phyloP scores from a whole-genome alignment of 2,113 vertebrate genomes.

The Gnathonemus longibarbis region DNA sequence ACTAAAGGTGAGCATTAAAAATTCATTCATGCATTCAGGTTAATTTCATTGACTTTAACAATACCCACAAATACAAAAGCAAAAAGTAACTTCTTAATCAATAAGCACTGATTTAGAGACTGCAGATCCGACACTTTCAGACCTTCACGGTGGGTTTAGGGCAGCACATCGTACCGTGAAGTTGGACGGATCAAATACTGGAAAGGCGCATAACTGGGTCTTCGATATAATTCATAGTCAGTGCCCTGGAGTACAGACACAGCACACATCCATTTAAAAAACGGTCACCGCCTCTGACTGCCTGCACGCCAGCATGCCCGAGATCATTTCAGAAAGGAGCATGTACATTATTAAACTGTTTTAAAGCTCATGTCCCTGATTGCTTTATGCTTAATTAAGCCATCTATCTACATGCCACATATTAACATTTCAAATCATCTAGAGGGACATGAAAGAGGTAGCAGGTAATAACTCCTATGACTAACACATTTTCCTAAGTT shows the following conservation, averaged over 20 bases:
- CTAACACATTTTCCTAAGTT: conserved; percentile 30
- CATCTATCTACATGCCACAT: conserved; percentile 19
- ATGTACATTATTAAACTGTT: conserved; percentile 15
- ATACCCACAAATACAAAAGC: not conserved
- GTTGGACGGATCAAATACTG: not conserved
- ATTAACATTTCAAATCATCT: conserved; percentile 7
- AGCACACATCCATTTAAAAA: not conserved
- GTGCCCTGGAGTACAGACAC: too few relatives aligned
- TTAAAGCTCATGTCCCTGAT: conserved; percentile 7
- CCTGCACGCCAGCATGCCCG: not conserved
- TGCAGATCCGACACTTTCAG: not conserved
- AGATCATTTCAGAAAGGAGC: conserved; percentile 10
- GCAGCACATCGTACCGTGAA: not conserved
- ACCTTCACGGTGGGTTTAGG: not conserved
- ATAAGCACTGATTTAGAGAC: not conserved
- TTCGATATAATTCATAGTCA: not conserved
- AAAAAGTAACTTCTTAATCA: not conserved
- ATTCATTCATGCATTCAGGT: not conserved
- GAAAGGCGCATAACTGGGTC: not conserved
- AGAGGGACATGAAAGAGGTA: conserved; percentile 16
- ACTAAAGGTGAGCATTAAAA: not conserved
- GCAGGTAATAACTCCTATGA: conserved; percentile 13
- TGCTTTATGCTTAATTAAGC: conserved; percentile 23
- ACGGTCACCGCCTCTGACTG: not conserved
- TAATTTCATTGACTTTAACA: not conserved